Percentiles rank a stretch among this genome's conserved stretches.
Evolutionary conservation across 2,113 vertebrate genomes (phyloP).

Genomic region (Argyrosomus japonicus): DNA sequence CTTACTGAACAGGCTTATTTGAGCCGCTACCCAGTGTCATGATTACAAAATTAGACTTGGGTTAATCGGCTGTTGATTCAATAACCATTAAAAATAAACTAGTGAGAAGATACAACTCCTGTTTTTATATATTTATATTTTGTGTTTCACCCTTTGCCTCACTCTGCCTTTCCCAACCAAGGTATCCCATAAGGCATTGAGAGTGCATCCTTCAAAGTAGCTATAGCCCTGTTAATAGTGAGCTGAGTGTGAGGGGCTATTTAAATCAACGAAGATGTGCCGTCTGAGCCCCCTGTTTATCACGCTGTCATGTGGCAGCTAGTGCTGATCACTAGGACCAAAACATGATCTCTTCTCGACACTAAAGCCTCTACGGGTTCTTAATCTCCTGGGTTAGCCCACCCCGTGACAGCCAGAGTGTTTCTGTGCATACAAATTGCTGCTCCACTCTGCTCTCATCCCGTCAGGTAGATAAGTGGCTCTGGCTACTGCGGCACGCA

Average conservation of each 20-base stretch:
- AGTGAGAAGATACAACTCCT: neutral
- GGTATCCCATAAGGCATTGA: conserved; percentile 47
- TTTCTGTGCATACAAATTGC: conserved; percentile 73
- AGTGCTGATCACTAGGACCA: conserved; percentile 68
- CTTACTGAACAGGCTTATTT: neutral
- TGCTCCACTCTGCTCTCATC: conserved; percentile 44
- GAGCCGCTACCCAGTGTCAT: neutral
- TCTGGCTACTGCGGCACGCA: conserved; percentile 44
- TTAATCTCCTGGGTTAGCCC: conserved; percentile 77
- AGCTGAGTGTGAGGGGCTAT: conserved; percentile 53
- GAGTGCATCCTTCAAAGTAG: conserved; percentile 56
- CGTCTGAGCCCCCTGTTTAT: conserved; percentile 66
- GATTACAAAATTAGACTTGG: neutral
- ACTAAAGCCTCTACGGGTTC: conserved; percentile 65
- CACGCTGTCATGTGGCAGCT: conserved; percentile 64
- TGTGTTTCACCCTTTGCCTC: neutral
- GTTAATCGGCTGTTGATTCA: conserved; percentile 5
- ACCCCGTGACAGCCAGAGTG: conserved; percentile 65
- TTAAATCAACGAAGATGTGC: conserved; percentile 69
- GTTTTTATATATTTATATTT: conserved; percentile 16
- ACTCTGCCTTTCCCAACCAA: conserved; percentile 20
- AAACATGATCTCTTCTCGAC: conserved; percentile 75
- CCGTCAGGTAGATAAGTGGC: conserved; percentile 61
- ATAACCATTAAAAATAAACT: neutral
- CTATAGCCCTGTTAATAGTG: conserved; percentile 53